Conservation (phyloP, 2,113 vertebrate species). For the Numida meleagris region DNA sequence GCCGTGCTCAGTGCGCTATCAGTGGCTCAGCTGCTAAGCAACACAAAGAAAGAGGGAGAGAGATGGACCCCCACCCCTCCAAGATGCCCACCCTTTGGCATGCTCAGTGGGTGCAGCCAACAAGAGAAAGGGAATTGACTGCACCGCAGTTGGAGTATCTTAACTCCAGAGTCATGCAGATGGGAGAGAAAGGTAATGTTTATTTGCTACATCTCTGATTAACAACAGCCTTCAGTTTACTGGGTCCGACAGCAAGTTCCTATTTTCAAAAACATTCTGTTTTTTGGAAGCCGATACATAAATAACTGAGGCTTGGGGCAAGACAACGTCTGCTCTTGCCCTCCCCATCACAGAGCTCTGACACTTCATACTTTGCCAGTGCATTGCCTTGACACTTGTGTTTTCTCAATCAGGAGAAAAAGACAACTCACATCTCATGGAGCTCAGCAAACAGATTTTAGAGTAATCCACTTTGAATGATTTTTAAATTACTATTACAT, state of each 20-base stretch:
- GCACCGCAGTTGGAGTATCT: neutral
- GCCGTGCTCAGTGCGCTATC: neutral
- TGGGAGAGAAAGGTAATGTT: neutral
- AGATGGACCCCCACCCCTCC: neutral
- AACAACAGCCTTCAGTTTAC: neutral
- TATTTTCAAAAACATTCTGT: neutral
- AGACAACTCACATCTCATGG: neutral
- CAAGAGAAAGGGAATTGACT: neutral
- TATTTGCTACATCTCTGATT: neutral
- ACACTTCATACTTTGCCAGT: neutral
- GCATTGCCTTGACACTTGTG: neutral
- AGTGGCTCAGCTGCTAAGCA: slow-evolving; percentile 60
- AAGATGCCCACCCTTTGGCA: neutral
- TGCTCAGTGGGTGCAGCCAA: neutral
- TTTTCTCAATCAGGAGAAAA: neutral
- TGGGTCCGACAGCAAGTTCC: neutral
- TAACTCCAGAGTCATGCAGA: neutral
- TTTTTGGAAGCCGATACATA: neutral
- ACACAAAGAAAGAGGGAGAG: neutral
- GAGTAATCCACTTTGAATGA: neutral
- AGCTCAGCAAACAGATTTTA: neutral
- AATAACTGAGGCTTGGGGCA: slow-evolving; percentile 31
- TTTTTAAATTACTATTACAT: neutral
- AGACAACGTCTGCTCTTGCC: neutral
- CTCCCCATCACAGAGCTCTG: neutral